These are phyloP conservation scores for Rhinoptilus africanus DNA, from an alignment of 2,113 vertebrate genomes.

Conservation along the genomic window DNA sequence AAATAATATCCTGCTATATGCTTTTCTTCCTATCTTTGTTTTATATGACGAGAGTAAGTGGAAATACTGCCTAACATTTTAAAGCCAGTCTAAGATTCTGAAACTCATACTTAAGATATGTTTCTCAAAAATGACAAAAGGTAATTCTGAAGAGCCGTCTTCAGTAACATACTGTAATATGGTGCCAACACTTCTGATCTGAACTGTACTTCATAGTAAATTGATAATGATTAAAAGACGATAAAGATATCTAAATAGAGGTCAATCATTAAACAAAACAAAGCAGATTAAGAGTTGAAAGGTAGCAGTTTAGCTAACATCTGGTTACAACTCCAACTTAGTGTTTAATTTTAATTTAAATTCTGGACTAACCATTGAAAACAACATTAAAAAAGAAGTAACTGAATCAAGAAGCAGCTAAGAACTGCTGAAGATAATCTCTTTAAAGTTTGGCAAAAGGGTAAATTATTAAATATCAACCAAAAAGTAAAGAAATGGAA, in stretches of 20 bases:
- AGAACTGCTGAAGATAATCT: background rate
- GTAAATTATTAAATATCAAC: background rate
- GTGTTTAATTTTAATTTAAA: background rate
- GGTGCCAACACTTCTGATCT: background rate
- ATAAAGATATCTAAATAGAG: background rate
- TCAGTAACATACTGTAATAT: background rate
- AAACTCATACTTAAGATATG: background rate
- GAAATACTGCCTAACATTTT: background rate
- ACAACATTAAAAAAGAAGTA: background rate
- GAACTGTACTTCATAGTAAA: background rate
- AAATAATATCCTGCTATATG: background rate
- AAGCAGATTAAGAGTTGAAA: background rate
- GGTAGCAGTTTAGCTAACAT: background rate
- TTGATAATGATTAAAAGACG: background rate
- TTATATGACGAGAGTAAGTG: background rate
- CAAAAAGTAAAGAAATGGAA: background rate
- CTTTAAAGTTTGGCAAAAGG: background rate
- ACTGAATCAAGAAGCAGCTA: background rate
- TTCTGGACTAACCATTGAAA: background rate
- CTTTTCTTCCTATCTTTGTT: background rate
- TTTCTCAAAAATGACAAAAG: background rate
- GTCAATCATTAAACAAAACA: background rate
- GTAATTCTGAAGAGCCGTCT: background rate
- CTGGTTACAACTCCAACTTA: background rate
- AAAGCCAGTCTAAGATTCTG: background rate